phyloP scores from a whole-genome alignment of 2,113 vertebrate species.

The Rhinopithecus roxellana region DNA sequence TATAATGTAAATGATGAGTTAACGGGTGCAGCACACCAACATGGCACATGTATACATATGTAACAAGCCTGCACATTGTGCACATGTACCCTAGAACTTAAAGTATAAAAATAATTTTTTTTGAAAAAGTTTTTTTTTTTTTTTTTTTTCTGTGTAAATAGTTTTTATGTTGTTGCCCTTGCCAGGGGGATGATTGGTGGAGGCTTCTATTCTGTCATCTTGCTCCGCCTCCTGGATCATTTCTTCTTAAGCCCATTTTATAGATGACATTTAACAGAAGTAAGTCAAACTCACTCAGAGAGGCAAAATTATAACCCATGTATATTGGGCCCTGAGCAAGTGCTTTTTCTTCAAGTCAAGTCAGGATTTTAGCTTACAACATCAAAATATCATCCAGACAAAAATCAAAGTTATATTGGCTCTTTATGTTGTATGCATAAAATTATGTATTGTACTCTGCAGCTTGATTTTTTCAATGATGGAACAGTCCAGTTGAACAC shows the following conservation, averaged over 20 bases:
- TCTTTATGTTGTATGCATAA: neutral
- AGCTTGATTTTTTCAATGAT: neutral
- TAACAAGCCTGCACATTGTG: too few relatives aligned
- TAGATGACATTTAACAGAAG: neutral
- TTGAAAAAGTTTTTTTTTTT: too few relatives aligned
- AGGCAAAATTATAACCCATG: neutral
- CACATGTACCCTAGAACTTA: too few relatives aligned
- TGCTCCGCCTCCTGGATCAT: neutral
- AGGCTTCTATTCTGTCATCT: too few relatives aligned
- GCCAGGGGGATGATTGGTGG: too few relatives aligned
- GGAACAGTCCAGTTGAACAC: neutral
- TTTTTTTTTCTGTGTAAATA: too few relatives aligned
- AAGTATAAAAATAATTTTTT: too few relatives aligned
- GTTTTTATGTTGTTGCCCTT: too few relatives aligned
- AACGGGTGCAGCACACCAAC: too few relatives aligned
- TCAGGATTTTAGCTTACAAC: neutral
- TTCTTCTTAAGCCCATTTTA: neutral
- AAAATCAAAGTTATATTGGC: neutral
- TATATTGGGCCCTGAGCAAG: neutral
- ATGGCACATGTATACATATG: too few relatives aligned
- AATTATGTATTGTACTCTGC: neutral
- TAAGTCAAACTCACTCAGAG: neutral
- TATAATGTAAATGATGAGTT: too few relatives aligned
- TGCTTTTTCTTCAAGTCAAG: neutral
- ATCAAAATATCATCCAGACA: neutral